These are phyloP conservation scores for Poeciliopsis gracilis DNA, from an alignment of 2,797 vertebrate genomes.

Conservation along the genomic window DNA sequence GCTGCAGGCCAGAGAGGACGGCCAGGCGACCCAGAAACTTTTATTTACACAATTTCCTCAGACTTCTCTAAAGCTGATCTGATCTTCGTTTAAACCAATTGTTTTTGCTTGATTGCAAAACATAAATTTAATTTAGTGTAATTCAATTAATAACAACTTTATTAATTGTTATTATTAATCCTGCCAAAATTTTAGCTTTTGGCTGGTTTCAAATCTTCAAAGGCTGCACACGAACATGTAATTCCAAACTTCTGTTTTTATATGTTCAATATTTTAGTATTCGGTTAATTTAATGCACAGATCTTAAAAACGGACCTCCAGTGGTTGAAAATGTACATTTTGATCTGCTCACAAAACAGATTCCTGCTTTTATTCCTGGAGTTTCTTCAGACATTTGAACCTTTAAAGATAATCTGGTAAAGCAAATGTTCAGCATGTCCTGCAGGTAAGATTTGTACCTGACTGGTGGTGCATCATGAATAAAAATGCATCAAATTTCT, in stretches of 20 bases:
- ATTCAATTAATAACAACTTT: not conserved
- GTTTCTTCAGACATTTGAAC: too few relatives aligned
- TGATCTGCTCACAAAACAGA: not conserved
- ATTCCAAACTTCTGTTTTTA: not conserved
- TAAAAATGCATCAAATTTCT: not conserved
- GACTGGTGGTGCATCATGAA: not conserved
- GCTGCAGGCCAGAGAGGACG: slow-evolving; percentile 2
- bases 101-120: not conserved
- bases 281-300: not conserved
- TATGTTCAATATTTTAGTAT: not conserved
- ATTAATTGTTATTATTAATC: not conserved
- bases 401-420: too few relatives aligned
- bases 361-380: not conserved
- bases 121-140: not conserved
- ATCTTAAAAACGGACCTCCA: not conserved
- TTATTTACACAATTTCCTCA: not conserved
- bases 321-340: not conserved
- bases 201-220: not conserved
- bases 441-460: not conserved
- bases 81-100: not conserved
- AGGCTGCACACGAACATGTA: not conserved
- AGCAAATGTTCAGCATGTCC: too few relatives aligned
- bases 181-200: not conserved
- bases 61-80: not conserved
- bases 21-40: not conserved